A percentile compares a stretch with the other conserved stretches of the same genome.
Conservation (phyloP, 2,797 vertebrate genomes). For the Oophaga sylvatica region DNA sequence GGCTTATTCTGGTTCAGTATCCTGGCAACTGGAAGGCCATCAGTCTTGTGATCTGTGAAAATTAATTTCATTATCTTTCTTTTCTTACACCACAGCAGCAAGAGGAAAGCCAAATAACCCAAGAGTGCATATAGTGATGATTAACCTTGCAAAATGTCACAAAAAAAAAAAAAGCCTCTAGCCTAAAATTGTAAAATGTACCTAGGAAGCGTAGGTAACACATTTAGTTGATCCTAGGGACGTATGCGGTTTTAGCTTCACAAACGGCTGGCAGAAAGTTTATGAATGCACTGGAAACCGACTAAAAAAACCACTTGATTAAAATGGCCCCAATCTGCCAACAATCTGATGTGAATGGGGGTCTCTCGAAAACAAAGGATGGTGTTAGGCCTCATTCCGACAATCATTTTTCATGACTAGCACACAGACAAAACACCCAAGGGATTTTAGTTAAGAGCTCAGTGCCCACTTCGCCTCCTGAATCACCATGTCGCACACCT, state of each 20-base stretch:
- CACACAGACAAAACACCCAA: too few relatives aligned
- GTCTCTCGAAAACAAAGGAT: too few relatives aligned
- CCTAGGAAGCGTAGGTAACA: background rate
- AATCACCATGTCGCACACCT: too few relatives aligned
- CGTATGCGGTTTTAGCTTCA: too few relatives aligned
- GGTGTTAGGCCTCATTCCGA: too few relatives aligned
- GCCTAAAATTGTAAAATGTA: background rate
- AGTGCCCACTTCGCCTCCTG: too few relatives aligned
- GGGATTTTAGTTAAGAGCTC: too few relatives aligned
- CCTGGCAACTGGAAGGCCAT: constrained; percentile 80
- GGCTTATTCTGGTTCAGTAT: constrained; percentile 75
- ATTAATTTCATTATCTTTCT: constrained; percentile 83
- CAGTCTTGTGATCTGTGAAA: constrained; percentile 74
- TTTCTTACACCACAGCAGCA: constrained; percentile 69
- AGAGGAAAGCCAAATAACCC: constrained; percentile 65
- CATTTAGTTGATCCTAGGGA: background rate
- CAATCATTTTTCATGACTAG: too few relatives aligned
- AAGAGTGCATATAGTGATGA: constrained; percentile 58
- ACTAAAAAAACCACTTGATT: background rate
- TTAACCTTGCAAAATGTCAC: constrained; percentile 50
- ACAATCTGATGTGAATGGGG: too few relatives aligned
- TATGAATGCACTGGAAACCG: background rate
- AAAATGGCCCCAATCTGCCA: too few relatives aligned
- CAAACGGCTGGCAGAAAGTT: background rate
- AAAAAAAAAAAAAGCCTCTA: background rate